Evolutionary conservation across 2,797 vertebrate genomes (phyloP), one percentile per base, ranked within the genome.

Genomic region (Choloepus didactylus): DNA sequence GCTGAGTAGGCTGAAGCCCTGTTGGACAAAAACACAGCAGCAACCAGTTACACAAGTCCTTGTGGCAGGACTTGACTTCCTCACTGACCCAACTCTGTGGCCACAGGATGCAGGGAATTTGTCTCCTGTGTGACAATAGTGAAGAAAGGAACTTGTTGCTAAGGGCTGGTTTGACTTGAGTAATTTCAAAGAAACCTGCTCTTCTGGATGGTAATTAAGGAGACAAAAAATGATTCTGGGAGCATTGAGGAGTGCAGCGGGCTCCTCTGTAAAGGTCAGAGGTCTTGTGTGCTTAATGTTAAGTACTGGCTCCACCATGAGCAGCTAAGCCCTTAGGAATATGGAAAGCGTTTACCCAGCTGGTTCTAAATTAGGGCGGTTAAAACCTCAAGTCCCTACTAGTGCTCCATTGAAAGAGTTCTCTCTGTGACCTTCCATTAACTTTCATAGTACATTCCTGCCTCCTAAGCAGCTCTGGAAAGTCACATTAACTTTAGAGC

Each of bases 291-390:
- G 59, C 89, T 89, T 73, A 54, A 11, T 83, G 6, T 18, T 81
- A 77, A 75, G 56, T 83, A 41, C 60, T 93, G 25, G 54, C 38
- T 59, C 69, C 29, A 67, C 60, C 31, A 6, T 72, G 29, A 95
- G 62, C 73, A 72, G 64, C 77, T 95, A 83, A 92, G 44, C 75
- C n/a, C 96, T n/a, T 90, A 96, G 80, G 87, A 95, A 92, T 60
- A 72, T 27, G 70, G 93, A 94, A 91, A 69, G 69, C 77, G 59
- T 93, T 95, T 94, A 83, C 72, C 79, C 15, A 84, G 44, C 49
- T 84, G 88, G 6, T 93, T 96, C 76, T 91, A 83, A 96, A 88
- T 95, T 54, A 76, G 73, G 54, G 82, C 31, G 62, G 93, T 95
- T 94, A 92, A 97, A 95, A 93, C 86, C 79, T 76, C 88, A 82